Base-by-base conservation (phyloP, 1,140 invertebrate species). In the Drosophila insularis region DNA sequence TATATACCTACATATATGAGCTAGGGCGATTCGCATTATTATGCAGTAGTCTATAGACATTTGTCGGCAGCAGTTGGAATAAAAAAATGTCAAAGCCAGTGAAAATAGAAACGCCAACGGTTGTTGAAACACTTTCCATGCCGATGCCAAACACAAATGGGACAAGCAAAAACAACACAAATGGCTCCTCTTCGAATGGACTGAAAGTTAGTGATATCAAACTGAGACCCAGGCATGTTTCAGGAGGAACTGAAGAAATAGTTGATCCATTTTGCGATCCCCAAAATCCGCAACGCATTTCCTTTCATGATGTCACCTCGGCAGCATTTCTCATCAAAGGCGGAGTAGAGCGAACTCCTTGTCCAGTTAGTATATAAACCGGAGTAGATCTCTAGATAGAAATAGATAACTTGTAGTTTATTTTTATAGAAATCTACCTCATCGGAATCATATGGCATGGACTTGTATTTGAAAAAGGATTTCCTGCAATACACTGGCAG, bases 401-500 rank as follows among this genome's bases (percentile, higher is more conserved):
- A 5, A 4, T 27, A 27, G 27, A 27, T 27, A 27, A 6, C 27
- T 27, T 0, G 6, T 27, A 27, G 6, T 27, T 27, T 6, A 27
- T 27, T 27, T 4, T 61, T 62, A 8, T 32, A 87, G 82, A 94
- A 93, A 93, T 97, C 97, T 0, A 96, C 96, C 74, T 94, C 98
- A 81, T 98, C 97, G 0, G 92, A 94, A 3, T 80, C 94, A 10
- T 95, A 95, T 64, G 96, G 95, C 23, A 96, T 98, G 95, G 95
- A 98, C 32, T 94, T 99, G 46, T 99, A 95, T 92, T 94, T 98
- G 68, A 98, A 99, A 92, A 98, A 98, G 90, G 98, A 99, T 90
- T 98, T 97, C 92, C 93, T 98, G 7, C 97, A 98, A 92, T 95
- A 94, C 62, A 98, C 97, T 8, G 98, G 98, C 92, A 98, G 97